phyloP scores from a whole-genome alignment of 1,140 invertebrate species.

The Brachionus paranguensis region DNA sequence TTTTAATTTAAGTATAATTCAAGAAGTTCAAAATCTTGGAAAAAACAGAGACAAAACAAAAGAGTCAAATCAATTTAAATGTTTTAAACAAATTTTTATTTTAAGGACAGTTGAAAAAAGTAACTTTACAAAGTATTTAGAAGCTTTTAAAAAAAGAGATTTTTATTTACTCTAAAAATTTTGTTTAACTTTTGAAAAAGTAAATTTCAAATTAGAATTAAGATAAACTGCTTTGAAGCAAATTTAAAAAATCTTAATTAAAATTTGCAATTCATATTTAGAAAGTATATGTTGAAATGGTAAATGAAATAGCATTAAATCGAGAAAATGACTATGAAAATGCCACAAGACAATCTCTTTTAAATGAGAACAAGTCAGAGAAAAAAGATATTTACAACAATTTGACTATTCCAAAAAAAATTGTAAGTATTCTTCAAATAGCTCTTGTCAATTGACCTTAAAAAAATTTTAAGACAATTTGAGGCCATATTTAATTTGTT shows the following conservation, averaged over 20 bases:
- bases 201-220: not conserved
- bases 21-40: too few species aligned
- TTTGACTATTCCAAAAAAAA: not conserved
- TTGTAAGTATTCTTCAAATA: slow-evolving; percentile 7
- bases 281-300: not conserved
- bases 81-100: too few species aligned
- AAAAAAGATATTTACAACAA: not conserved
- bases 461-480: not conserved
- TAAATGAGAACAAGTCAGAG: not conserved
- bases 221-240: not conserved
- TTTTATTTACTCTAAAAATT: not conserved
- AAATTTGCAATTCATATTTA: not conserved
- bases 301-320: slow-evolving; percentile 2
- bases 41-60: too few species aligned
- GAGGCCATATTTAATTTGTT: not conserved
- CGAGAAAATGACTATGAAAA: slow-evolving; percentile 5
- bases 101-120: too few species aligned
- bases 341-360: slow-evolving; percentile 7
- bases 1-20: too few species aligned
- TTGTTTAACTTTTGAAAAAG: not conserved
- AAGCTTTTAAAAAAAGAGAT: not conserved
- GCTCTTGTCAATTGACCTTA: not conserved
- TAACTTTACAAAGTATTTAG: too few species aligned
- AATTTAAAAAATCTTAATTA: not conserved
- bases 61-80: too few species aligned